Percentiles rank a stretch among this genome's conserved stretches.
Conservation (phyloP, 2,888 invertebrate genomes). For the Choreutis nemorana region DNA sequence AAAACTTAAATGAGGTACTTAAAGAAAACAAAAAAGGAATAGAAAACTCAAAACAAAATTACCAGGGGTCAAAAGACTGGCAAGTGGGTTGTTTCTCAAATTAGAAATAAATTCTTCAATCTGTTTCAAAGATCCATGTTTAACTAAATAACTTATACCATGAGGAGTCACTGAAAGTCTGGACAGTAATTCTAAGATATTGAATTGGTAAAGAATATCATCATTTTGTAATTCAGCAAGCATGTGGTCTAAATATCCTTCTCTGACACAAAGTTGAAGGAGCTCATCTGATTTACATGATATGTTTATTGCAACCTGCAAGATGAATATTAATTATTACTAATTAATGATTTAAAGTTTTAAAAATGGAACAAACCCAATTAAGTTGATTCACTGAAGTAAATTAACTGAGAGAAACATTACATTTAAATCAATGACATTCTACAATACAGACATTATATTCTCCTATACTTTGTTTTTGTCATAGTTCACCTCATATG, state of each 20-base stretch:
- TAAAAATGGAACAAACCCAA: too few species aligned
- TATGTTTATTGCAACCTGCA: slow-evolving; percentile 70
- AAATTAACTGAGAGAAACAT: too few species aligned
- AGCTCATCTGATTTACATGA: slow-evolving; percentile 66
- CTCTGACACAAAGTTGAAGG: slow-evolving; percentile 65
- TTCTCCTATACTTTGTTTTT: not conserved
- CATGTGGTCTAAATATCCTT: slow-evolving; percentile 72
- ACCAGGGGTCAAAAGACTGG: slow-evolving; percentile 75
- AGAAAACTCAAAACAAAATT: slow-evolving; percentile 9
- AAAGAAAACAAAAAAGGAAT: slow-evolving; percentile 1
- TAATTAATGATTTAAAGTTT: too few species aligned
- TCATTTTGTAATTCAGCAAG: slow-evolving; percentile 71
- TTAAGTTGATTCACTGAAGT: too few species aligned
- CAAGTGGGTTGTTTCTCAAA: slow-evolving; percentile 69
- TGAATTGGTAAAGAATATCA: slow-evolving; percentile 82
- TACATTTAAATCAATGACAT: too few species aligned
- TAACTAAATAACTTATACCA: slow-evolving; percentile 77
- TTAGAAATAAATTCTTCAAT: slow-evolving; percentile 69
- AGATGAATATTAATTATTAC: slow-evolving; percentile 11
- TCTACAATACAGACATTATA: too few species aligned
- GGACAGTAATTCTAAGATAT: slow-evolving; percentile 80
- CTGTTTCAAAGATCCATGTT: slow-evolving; percentile 69
- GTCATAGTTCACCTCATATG: slow-evolving; percentile 68
- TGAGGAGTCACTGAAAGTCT: slow-evolving; percentile 74
- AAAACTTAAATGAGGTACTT: not conserved